A percentile compares a stretch with the other conserved stretches of the same genome.
These are phyloP conservation scores for Macheiramphus alcinus DNA, from an alignment of 2,113 vertebrate genomes.

Conservation along the genomic window DNA sequence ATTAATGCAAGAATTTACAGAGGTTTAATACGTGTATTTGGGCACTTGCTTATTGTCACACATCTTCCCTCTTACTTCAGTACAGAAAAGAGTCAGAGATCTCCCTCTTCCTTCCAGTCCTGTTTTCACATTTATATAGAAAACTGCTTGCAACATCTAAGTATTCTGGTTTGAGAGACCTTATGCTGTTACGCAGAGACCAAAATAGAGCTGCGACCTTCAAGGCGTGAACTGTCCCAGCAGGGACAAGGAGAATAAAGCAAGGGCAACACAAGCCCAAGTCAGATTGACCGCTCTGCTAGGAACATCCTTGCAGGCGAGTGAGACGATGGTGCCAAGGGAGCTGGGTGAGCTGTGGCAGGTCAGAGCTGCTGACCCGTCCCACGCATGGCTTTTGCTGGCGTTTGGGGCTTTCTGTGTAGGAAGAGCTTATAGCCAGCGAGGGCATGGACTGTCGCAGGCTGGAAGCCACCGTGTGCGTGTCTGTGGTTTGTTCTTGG, in stretches of 20 bases:
- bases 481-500: background rate
- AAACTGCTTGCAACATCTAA: background rate
- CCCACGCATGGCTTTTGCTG: background rate
- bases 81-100: background rate
- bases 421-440: background rate
- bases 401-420: accelerated
- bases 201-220: background rate
- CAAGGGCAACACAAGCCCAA: background rate
- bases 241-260: background rate
- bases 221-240: background rate
- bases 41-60: background rate
- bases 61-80: background rate
- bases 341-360: background rate
- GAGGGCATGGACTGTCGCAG: background rate
- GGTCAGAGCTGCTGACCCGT: background rate
- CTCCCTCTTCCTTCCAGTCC: background rate
- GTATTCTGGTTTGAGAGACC: background rate
- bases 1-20: background rate
- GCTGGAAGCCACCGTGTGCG: background rate
- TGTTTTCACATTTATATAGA: background rate
- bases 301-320: background rate
- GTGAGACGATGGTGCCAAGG: accelerated
- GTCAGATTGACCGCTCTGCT: background rate
- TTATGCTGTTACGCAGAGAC: background rate
- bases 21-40: background rate